Evolutionary conservation across 1,140 invertebrate species (phyloP), one percentile per base, ranked within the genome.

Genomic region (Zaprionus nigranus): DNA sequence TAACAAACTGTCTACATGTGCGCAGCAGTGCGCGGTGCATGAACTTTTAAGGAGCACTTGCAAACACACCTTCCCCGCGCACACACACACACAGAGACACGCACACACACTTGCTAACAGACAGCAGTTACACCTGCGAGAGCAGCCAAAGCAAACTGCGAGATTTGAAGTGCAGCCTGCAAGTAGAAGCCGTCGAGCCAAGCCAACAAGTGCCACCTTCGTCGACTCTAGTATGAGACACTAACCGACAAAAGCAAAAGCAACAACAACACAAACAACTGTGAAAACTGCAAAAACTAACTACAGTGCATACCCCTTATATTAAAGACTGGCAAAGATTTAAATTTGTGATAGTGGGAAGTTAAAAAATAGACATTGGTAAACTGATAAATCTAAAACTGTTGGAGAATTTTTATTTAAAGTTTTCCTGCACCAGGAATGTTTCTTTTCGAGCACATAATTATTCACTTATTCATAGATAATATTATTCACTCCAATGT

Each of bases 41-140:
- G 87, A 90, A 90, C 87, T 90, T 86, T 90, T 71, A 68, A 90
- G 87, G 73, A 90, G 82, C 86, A 90, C 86, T 90, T 90, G 67
- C 80, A 79, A 74, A 51, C 74, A 82, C 65, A 75, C 57, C 17
- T 6, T 26, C n/a, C n/a, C 40, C 30, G 9, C 3, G 7, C 64
- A 66, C 38, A 36, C 28, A 66, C 38, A 54, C 62, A 38, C 22
- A 53, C 24, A 66, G 28, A 43, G 58, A 43, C 24, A 38, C 22
- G 24, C 36, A 30, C 20, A 66, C 38, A 17, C 24, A 46, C 20
- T 24, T 28, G 3, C 59, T 56, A 30, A 56, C 20, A 51, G 22
- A 67, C 20, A 26, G 34, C 59, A 63, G 79, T 49, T 87, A 69
- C 73, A 80, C 80, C 83, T 83, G 78, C 67, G 69, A 43, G 57